A percentile compares a stretch with the other conserved stretches of the same genome.
Evolutionary conservation across 1,140 invertebrate genomes (phyloP).

Genomic region (Drosophila takahashii): DNA sequence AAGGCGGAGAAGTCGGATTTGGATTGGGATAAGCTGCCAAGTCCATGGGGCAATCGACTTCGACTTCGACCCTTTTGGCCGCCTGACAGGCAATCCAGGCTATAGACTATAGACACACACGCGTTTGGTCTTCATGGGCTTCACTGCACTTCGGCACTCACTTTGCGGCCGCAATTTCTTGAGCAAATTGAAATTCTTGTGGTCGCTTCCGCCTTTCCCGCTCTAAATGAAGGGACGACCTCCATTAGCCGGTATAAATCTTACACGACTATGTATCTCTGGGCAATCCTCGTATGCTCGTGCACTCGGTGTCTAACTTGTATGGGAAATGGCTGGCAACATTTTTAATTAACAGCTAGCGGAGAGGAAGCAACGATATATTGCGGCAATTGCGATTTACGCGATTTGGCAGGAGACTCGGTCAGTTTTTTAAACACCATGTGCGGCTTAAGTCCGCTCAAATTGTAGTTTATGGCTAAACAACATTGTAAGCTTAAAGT

Average conservation of each 20-base stretch:
- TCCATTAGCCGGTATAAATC: conserved; percentile 55
- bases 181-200: conserved; percentile 64
- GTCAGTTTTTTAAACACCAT: not conserved
- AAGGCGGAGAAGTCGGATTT: conserved; percentile 16
- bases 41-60: conserved; percentile 37
- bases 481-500: not conserved
- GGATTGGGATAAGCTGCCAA: conserved; percentile 36
- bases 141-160: conserved; percentile 2
- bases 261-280: not conserved
- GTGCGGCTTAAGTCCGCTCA: not conserved
- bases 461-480: not conserved
- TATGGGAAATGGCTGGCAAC: conserved; percentile 53
- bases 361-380: conserved; percentile 18
- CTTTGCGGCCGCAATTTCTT: conserved; percentile 50
- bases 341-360: conserved; percentile 73
- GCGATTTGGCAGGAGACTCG: conserved; percentile 19
- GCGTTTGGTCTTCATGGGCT: conserved; percentile 19
- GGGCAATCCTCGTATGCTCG: conserved; percentile 4
- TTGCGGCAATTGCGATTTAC: conserved; percentile 48
- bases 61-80: conserved; percentile 30
- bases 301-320: conserved; percentile 23
- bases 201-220: conserved; percentile 13
- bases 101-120: conserved; percentile 2
- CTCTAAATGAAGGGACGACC: not conserved
- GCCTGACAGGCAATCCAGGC: conserved; percentile 35